Evolutionary conservation across 2,888 invertebrate species (phyloP).

Genomic region (Dermolepida albohirtum): DNA sequence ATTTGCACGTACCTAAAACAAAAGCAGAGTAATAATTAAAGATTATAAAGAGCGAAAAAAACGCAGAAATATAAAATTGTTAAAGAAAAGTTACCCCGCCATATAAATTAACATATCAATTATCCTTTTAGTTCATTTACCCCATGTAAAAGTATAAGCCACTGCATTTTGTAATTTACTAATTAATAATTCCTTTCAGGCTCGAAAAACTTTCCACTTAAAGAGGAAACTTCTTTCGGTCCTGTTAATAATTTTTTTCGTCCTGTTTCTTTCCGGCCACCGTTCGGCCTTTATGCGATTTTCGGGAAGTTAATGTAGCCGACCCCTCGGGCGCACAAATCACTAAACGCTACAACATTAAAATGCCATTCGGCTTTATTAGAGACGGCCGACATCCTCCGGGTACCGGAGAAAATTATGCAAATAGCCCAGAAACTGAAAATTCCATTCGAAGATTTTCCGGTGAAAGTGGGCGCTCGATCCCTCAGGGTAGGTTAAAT

Average conservation of each 20-base stretch:
- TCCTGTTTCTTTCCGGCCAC: slow-evolving; percentile 31
- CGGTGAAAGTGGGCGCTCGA: slow-evolving; percentile 6
- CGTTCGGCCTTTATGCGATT: slow-evolving; percentile 29
- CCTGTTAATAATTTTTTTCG: slow-evolving; percentile 29
- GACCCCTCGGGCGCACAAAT: slow-evolving; percentile 38
- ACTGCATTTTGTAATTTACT: slow-evolving; percentile 32
- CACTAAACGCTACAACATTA: slow-evolving; percentile 40
- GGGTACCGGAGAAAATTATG: slow-evolving; percentile 30
- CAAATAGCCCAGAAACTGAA: slow-evolving; percentile 35
- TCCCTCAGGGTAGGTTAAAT: slow-evolving; percentile 34
- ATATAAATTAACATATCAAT: slow-evolving; percentile 29
- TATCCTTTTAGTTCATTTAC: slow-evolving; percentile 12
- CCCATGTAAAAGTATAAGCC: slow-evolving; percentile 1
- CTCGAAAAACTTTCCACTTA: slow-evolving; percentile 14
- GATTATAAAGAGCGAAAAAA: slow-evolving; percentile 9
- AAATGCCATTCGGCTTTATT: slow-evolving; percentile 39
- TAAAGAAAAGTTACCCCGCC: not conserved
- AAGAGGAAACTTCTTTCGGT: slow-evolving; percentile 15
- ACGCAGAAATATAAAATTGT: slow-evolving; percentile 7
- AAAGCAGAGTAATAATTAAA: slow-evolving; percentile 11
- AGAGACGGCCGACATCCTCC: slow-evolving; percentile 32
- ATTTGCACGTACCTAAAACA: slow-evolving; percentile 24
- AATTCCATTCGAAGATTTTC: slow-evolving; percentile 35
- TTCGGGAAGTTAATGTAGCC: slow-evolving; percentile 37
- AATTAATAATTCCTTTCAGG: slow-evolving; percentile 34